phyloP scores from a whole-genome alignment of 1,140 invertebrate genomes.

The Pseudoatta argentina region DNA sequence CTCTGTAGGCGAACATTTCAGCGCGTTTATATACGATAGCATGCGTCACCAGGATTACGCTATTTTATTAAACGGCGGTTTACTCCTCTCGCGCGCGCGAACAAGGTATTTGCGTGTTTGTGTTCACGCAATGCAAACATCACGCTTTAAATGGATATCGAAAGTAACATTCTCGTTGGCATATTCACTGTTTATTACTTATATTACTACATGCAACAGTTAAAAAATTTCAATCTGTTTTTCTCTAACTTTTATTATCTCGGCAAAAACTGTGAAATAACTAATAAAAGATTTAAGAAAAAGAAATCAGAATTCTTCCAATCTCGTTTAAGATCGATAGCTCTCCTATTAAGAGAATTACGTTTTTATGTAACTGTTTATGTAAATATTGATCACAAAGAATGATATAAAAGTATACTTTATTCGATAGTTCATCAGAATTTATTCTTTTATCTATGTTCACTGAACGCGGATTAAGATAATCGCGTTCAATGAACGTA shows the following conservation, averaged over 20 bases:
- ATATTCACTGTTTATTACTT: constrained; percentile 8
- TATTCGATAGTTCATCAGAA: constrained; percentile 1
- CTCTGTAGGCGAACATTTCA: constrained; percentile 61
- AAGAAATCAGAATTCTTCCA: background rate
- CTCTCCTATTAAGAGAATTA: constrained; percentile 32
- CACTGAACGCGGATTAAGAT: constrained; percentile 61
- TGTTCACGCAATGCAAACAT: constrained; percentile 60
- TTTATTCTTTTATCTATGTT: constrained; percentile 75
- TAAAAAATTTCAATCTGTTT: background rate
- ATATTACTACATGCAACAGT: background rate
- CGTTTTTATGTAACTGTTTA: constrained; percentile 11
- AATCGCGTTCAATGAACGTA: constrained; percentile 14
- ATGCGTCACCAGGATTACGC: constrained; percentile 53
- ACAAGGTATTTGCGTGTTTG: constrained; percentile 59
- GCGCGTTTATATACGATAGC: constrained; percentile 63
- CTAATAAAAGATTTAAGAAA: background rate
- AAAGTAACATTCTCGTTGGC: constrained; percentile 32
- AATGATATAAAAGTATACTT: constrained; percentile 15
- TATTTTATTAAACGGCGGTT: constrained; percentile 61
- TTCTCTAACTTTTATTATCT: background rate
- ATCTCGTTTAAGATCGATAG: constrained; percentile 4
- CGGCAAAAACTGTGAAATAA: background rate
- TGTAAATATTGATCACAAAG: constrained; percentile 20
- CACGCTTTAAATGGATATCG: constrained; percentile 50
- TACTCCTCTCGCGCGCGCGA: constrained; percentile 9